Conservation (phyloP, 2,113 vertebrate genomes). For the Orycteropus afer region DNA sequence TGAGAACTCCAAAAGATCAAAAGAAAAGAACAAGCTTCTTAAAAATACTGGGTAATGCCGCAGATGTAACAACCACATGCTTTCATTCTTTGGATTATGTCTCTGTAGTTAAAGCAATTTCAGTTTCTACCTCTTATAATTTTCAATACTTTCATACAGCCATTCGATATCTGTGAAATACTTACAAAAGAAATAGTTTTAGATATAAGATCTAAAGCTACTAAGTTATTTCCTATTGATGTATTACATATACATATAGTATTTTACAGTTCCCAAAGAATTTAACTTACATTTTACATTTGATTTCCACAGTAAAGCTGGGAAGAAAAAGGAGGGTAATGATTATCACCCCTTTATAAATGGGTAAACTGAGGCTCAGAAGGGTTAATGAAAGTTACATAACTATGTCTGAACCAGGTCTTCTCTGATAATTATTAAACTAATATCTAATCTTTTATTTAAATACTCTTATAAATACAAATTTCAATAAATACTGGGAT, state of each 20-base stretch:
- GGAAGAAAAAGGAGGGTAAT: not conserved
- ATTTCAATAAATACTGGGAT: not conserved
- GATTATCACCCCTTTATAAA: not conserved
- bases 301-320: not conserved
- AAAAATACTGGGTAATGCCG: not conserved
- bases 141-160: not conserved
- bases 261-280: not conserved
- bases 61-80: not conserved
- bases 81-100: not conserved
- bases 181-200: not conserved
- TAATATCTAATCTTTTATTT: conserved; percentile 25
- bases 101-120: not conserved
- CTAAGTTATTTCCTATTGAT: conserved; percentile 17
- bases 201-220: not conserved
- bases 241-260: not conserved
- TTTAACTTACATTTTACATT: not conserved
- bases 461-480: conserved; percentile 4
- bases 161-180: conserved; percentile 1
- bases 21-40: conserved; percentile 9
- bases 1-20: not conserved
- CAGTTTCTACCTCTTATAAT: not conserved
- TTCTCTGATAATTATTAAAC: not conserved
- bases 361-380: not conserved
- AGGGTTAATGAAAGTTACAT: not conserved
- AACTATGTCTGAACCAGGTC: not conserved